phyloP scores from a whole-genome alignment of 2,113 vertebrate species.

The Erpornis zantholeuca region DNA sequence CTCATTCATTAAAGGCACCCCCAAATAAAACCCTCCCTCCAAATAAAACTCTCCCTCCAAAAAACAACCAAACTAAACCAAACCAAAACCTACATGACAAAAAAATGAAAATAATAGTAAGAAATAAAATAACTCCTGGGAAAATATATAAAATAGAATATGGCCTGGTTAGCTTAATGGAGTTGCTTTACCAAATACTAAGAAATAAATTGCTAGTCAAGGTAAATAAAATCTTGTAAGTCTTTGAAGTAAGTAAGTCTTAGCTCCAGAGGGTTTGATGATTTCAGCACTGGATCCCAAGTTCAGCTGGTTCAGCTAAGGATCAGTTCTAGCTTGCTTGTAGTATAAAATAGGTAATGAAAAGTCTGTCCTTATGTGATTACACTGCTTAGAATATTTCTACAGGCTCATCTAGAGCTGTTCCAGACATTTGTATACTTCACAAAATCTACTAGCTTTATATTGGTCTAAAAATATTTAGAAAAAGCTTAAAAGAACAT shows the following conservation, averaged over 20 bases:
- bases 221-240: not conserved
- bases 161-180: not conserved
- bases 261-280: not conserved
- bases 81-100: not conserved
- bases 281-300: not conserved
- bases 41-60: too few species aligned
- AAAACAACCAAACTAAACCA: not conserved
- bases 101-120: not conserved
- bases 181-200: not conserved
- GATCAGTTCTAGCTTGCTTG: not conserved
- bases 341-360: not conserved
- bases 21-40: rapidly evolving
- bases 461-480: not conserved
- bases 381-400: not conserved
- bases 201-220: not conserved
- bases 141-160: not conserved
- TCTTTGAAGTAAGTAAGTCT: not conserved
- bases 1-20: rapidly evolving
- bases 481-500: not conserved
- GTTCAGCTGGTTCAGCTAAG: not conserved
- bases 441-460: not conserved
- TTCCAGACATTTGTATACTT: not conserved
- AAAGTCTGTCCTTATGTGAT: not conserved
- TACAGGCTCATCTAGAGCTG: not conserved
- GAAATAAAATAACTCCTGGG: not conserved